These are phyloP conservation scores for Campoletis sonorensis DNA, from an alignment of 1,140 invertebrate species.

Conservation along the genomic window DNA sequence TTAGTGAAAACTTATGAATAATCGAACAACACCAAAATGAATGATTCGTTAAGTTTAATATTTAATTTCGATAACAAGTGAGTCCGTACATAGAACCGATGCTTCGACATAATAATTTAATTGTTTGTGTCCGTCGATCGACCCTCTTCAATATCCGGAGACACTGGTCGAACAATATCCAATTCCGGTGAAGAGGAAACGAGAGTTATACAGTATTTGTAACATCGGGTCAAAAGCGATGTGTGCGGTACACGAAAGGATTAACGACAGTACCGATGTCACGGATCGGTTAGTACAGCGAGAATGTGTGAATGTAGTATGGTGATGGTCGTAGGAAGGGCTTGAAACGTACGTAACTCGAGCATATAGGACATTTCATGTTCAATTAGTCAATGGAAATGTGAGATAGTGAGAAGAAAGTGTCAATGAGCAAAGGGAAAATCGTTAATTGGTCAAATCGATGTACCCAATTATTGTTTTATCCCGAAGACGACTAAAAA, in stretches of 20 bases:
- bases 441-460: too few species aligned
- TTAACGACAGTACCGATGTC: conserved; percentile 49
- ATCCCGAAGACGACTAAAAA: too few species aligned
- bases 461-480: too few species aligned
- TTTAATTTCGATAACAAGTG: too few species aligned
- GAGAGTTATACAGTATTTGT: neutral
- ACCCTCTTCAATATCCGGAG: conserved; percentile 23
- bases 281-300: conserved; percentile 51
- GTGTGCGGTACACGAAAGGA: conserved; percentile 10
- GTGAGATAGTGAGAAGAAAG: neutral
- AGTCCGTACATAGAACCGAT: neutral
- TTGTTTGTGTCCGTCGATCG: neutral
- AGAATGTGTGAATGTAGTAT: conserved; percentile 31
- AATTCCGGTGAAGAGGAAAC: conserved; percentile 35
- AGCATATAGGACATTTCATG: neutral
- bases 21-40: too few species aligned
- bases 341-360: neutral
- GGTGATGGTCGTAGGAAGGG: neutral
- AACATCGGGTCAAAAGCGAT: neutral
- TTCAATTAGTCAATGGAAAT: neutral
- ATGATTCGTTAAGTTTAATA: too few species aligned
- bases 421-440: neutral
- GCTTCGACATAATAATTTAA: neutral
- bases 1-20: too few species aligned
- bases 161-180: conserved; percentile 32